A percentile compares a stretch with the other conserved stretches of the same genome.
phyloP scores from a whole-genome alignment of 2,888 invertebrate genomes.

The Atethmia centrago region DNA sequence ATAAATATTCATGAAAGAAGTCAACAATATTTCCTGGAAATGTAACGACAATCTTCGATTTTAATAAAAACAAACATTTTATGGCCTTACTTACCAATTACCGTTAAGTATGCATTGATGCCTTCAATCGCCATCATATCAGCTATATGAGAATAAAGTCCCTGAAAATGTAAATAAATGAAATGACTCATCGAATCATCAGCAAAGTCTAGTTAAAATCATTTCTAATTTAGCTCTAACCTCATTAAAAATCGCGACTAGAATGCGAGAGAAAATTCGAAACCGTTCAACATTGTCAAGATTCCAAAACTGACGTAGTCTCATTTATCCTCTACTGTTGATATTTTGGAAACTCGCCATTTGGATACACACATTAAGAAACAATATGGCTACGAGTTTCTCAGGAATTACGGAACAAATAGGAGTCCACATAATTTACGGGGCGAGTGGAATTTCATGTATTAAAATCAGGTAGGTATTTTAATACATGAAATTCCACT shows the following conservation, averaged over 20 bases:
- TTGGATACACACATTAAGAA: slow-evolving; percentile 46
- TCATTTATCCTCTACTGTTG: slow-evolving; percentile 23
- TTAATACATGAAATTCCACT: too few species aligned
- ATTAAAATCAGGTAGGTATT: slow-evolving; percentile 8
- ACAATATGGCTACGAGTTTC: slow-evolving; percentile 29
- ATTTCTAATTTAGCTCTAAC: slow-evolving; percentile 9
- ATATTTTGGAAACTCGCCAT: slow-evolving; percentile 58
- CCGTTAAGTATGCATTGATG: neutral
- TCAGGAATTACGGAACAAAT: slow-evolving; percentile 34
- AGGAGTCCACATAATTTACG: slow-evolving; percentile 19
- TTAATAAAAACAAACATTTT: neutral
- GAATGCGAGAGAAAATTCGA: slow-evolving; percentile 27
- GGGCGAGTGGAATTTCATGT: neutral
- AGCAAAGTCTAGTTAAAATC: neutral
- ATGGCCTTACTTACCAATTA: neutral
- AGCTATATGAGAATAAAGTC: neutral
- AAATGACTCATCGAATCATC: neutral
- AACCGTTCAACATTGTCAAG: slow-evolving; percentile 47
- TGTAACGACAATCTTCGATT: neutral
- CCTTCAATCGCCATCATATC: neutral
- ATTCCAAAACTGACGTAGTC: slow-evolving; percentile 43
- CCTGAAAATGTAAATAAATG: slow-evolving; percentile 2
- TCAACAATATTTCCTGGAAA: neutral
- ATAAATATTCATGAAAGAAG: neutral
- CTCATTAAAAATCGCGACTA: slow-evolving; percentile 11